Base-by-base conservation (phyloP, 2,797 vertebrate genomes). In the Peromyscus nudipes region DNA sequence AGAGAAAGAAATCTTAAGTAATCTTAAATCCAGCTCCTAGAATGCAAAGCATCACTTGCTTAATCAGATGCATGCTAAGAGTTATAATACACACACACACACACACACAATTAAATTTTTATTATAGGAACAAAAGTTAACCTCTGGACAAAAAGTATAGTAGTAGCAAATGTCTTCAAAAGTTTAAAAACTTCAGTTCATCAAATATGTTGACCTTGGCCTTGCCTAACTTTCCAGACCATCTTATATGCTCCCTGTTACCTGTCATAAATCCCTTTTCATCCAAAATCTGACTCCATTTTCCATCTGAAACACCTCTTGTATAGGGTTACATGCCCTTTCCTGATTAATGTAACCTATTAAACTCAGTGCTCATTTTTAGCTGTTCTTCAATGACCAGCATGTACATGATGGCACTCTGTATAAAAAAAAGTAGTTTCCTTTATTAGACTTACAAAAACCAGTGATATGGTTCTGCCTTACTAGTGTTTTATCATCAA, bases 291-390 rank as follows among this genome's bases (percentile, higher is more conserved):
- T 71, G 16, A 93, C 34, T 21, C 31, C 1, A 73, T 64, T 80
- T 93, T 92, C 23, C 34, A 85, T 21, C 16, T 65, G 16, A 95
- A 93, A 62, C 65, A 46, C n/a, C 37, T 87, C 67, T 77, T 21
- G 31, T 1, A 23, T 7, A 57, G 25, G 21, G 21, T 46, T 60
- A 92, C 25, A 13, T 40, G 49, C 5, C 2, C 37, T 34, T 65
- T 65, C n/a, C 52, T 75, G 37, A 57, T 31, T 75, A 57, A 88
- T 29, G 2, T 71, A 29, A 16, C 4, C 34, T 84, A 75, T 86
- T 95, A 65, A 90, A 90, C 19, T 92, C 23, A 91, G 82, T 19
- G 73, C 14, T 87, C 34, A 29, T 64, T 83, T 94, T 83, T 23
- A 91, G n/a, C 29, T 46, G 64, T 73, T 71, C 17, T 88, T 76